phyloP scores from a whole-genome alignment of 2,797 vertebrate genomes.

The Bovichtus variegatus region DNA sequence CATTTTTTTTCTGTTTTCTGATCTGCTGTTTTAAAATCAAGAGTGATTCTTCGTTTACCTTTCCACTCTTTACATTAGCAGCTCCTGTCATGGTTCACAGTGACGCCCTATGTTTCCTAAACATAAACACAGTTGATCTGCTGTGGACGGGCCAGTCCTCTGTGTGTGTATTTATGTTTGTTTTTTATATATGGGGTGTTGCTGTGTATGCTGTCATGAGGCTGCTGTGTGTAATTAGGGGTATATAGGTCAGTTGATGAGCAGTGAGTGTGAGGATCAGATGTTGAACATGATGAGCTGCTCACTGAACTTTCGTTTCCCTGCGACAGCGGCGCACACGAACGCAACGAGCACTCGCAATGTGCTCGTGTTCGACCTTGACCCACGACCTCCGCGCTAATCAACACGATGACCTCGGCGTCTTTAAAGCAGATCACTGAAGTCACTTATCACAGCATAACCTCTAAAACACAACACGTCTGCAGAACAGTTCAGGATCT shows the following conservation, averaged over 20 bases:
- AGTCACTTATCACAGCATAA: constrained; percentile 47
- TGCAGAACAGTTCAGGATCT: constrained; percentile 61
- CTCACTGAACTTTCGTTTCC: constrained; percentile 69
- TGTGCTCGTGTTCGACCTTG: constrained; percentile 54
- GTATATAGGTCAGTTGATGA: constrained; percentile 84
- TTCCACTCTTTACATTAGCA: background rate
- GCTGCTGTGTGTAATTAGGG: constrained; percentile 79
- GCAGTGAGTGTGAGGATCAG: constrained; percentile 83
- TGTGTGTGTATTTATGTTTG: constrained; percentile 38
- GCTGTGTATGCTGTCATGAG: constrained; percentile 52
- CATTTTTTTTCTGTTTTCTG: background rate
- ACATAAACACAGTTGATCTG: constrained; percentile 25
- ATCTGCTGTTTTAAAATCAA: background rate
- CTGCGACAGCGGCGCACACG: constrained; percentile 10
- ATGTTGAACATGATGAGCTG: constrained; percentile 77
- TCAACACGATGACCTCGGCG: constrained; percentile 53
- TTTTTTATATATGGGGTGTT: constrained; percentile 35
- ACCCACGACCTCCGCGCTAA: constrained; percentile 50
- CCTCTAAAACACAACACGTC: constrained; percentile 58
- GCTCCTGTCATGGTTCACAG: background rate
- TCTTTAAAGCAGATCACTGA: constrained; percentile 50
- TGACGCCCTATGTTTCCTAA: constrained; percentile 10
- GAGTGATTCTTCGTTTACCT: background rate
- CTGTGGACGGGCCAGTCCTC: constrained; percentile 19
- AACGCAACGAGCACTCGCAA: constrained; percentile 15